Evolutionary conservation across 2,888 invertebrate species (phyloP), one percentile per base, ranked within the genome.

Genomic region (Hedya salicella): DNA sequence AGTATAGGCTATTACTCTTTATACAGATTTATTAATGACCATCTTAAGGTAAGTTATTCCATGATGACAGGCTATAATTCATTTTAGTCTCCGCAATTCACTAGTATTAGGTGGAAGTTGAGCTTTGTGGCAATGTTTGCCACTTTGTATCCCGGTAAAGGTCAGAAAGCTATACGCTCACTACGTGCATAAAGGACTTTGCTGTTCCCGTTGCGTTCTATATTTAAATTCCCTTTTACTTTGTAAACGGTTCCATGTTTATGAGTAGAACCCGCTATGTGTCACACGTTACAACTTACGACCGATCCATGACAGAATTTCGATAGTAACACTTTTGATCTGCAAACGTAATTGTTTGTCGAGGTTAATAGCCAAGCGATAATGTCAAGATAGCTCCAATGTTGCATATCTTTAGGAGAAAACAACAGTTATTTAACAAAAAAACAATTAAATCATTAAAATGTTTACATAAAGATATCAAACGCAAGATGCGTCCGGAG

Each of bases 141-240:
- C 17, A 56, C 49, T 40, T 49, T 63, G 56, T 52, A 32, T 44
- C 19, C 32, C n/a, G 54, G 32, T 42, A 64, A 57, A 64, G 57
- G 64, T 57, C 57, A 59, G 36, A 32, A 50, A 40, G 63, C 25
- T 25, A 17, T 30, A 16, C 16, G 16, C 9, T 16, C 5, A 16
- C 36, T 8, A 21, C 8, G 11, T 25, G 32, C 40, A 36, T 36
- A 36, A 0, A 57, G 56, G 49, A 50, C 32, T 53, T 6, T 13
- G 19, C 32, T 17, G 19, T 36, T 21, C 25, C 14, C 19, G 17
- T 30, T 42, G 57, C 57, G 21, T 57, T 64, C 21, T 32, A 57
- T 50, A 50, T 50, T 64, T 50, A 42, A 57, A 57, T 57, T 64
- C 21, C 21, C 11, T 50, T 50, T 16, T 21, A 49, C 50, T 57